Base-by-base conservation (phyloP, 2,113 vertebrate genomes). In the Nyctibius bracteatus region DNA sequence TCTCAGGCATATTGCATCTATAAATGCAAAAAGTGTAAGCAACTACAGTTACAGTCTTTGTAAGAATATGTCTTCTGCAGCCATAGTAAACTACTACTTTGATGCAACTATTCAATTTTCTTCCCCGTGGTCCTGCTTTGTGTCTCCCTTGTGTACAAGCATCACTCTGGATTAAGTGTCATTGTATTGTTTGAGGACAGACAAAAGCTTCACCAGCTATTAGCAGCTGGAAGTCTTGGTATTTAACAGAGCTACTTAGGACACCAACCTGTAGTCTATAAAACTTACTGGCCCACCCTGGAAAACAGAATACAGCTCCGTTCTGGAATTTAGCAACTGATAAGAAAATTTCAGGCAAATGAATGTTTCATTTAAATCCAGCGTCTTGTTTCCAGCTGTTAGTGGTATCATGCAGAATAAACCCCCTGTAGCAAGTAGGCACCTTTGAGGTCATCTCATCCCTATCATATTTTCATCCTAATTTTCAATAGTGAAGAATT, bases 351-450 rank as follows among this genome's bases (percentile, higher is more conserved):
- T 70, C 41, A 66, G 25, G 15, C 8, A 80, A 47, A 39, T 28
- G 1, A 23, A 23, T 28, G 8, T 55, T 81, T 39, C 4, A 31
- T 59, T 89, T 68, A 61, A 92, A 66, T 12, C 2, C 37, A 66
- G 10, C 3, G 19, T 33, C 20, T 49, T 80, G 5, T 77, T 81
- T 81, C 58, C 24, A 77, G 33, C 35, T 75, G 20, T 24, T 91
- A 55, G 10, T 31, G 73, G 17, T 6, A 86, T 22, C 14, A 30
- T 15, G 24, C 7, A 44, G 43, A 81, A 80, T 54, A 88, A 93
- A 55, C 8, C 2, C 21, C 35, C 8, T 58, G 15, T 54, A 78
- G 1, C 10, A 41, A 16, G 44, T 51, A 55, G 2, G 0, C 0
- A 47, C 3, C 1, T 77, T 2, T 47, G 27, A 81, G 14, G 14